Evolutionary conservation across 1,140 invertebrate species (phyloP).

Genomic region (Philotrypesis tridentata): DNA sequence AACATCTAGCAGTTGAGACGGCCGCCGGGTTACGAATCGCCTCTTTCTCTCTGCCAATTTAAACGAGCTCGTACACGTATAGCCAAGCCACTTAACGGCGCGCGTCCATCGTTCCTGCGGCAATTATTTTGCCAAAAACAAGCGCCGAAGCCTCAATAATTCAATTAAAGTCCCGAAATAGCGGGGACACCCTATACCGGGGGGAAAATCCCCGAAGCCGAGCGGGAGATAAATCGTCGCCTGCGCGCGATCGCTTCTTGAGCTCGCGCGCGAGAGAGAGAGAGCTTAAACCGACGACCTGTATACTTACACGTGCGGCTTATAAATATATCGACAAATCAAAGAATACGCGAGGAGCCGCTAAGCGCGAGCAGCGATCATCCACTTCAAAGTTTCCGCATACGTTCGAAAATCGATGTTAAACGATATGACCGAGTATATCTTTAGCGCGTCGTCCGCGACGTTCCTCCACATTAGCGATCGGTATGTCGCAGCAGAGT

Average conservation of each 20-base stretch:
- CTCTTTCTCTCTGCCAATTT: constrained; percentile 27
- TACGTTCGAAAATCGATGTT: constrained; percentile 51
- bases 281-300: too few species aligned
- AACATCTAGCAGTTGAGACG: neutral
- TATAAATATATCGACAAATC: constrained; percentile 1
- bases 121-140: constrained; percentile 36
- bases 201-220: neutral
- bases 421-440: constrained; percentile 63
- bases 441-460: constrained; percentile 67
- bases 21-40: too few species aligned
- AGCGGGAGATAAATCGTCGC: constrained; percentile 19
- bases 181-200: neutral
- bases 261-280: too few species aligned
- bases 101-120: neutral
- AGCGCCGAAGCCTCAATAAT: constrained; percentile 41
- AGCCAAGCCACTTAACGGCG: constrained; percentile 7
- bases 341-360: neutral
- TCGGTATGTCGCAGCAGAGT: too few species aligned
- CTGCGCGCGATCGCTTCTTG: neutral
- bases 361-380: too few species aligned
- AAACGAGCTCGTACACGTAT: neutral
- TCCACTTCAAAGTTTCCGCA: neutral
- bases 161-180: constrained; percentile 29
- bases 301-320: too few species aligned
- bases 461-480: constrained; percentile 64